Conservation (phyloP, 2,113 vertebrate genomes). For the Cyprinodon brontotheroides region DNA sequence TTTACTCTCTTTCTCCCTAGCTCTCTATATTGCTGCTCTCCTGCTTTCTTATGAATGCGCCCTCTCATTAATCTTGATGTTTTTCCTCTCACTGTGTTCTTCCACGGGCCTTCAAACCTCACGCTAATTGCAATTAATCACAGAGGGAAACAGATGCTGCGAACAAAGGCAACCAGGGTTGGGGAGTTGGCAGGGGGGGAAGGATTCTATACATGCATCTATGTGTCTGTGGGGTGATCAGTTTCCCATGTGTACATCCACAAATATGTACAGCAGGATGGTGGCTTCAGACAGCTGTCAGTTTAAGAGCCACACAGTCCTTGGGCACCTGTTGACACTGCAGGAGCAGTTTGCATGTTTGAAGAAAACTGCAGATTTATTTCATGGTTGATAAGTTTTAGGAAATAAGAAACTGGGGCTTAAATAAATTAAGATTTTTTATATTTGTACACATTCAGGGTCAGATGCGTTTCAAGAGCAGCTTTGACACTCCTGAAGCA, state of each 20-base stretch:
- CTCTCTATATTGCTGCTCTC: slow-evolving; percentile 58
- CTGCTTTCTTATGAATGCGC: slow-evolving; percentile 84
- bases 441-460: too few relatives aligned
- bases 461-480: too few relatives aligned
- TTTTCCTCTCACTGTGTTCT: slow-evolving; percentile 93
- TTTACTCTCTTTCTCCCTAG: slow-evolving; percentile 6
- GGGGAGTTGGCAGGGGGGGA: slow-evolving; percentile 74
- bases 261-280: slow-evolving; percentile 58
- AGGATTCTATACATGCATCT: slow-evolving; percentile 58
- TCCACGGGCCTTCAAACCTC: slow-evolving; percentile 94
- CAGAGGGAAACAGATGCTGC: slow-evolving; percentile 97
- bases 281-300: slow-evolving; percentile 89
- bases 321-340: slow-evolving; percentile 42
- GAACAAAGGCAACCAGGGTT: slow-evolving; percentile 89
- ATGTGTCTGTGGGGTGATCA: slow-evolving; percentile 19
- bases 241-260: slow-evolving; percentile 21
- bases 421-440: neutral
- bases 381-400: neutral
- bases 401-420: neutral
- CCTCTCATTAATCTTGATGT: slow-evolving; percentile 97
- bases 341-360: slow-evolving; percentile 3
- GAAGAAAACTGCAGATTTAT: slow-evolving; percentile 4
- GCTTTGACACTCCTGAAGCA: too few relatives aligned
- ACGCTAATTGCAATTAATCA: slow-evolving; percentile 99
- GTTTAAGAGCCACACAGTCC: slow-evolving; percentile 61